phyloP scores from a whole-genome alignment of 2,113 vertebrate genomes.

The Xenopus tropicalis region UCB_Xtro_10.0 CM004448.2:125608001-125608500 shows the following conservation, averaged over 20 bases:
- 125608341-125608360: slow-evolving; percentile 32
- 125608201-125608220: too few relatives aligned
- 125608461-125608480: background rate
- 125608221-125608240: slow-evolving; percentile 34
- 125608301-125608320: slow-evolving; percentile 14
- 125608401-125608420: slow-evolving; percentile 14
- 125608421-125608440: background rate
- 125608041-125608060: too few relatives aligned
- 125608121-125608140: too few relatives aligned
- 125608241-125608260: slow-evolving; percentile 6
- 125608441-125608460: background rate
- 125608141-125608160: too few relatives aligned
- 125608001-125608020: too few relatives aligned
- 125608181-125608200: too few relatives aligned
- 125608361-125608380: slow-evolving; percentile 30
- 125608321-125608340: slow-evolving; percentile 18
- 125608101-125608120: too few relatives aligned
- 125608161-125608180: too few relatives aligned
- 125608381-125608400: slow-evolving; percentile 27
- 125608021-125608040: too few relatives aligned
- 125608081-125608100: too few relatives aligned
- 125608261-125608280: slow-evolving; percentile 16
- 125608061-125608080: too few relatives aligned
- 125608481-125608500: background rate
- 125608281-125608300: slow-evolving; percentile 13